Evolutionary conservation across 2,888 invertebrate species (phyloP).

Genomic region (Eucera pruinosa): DNA sequence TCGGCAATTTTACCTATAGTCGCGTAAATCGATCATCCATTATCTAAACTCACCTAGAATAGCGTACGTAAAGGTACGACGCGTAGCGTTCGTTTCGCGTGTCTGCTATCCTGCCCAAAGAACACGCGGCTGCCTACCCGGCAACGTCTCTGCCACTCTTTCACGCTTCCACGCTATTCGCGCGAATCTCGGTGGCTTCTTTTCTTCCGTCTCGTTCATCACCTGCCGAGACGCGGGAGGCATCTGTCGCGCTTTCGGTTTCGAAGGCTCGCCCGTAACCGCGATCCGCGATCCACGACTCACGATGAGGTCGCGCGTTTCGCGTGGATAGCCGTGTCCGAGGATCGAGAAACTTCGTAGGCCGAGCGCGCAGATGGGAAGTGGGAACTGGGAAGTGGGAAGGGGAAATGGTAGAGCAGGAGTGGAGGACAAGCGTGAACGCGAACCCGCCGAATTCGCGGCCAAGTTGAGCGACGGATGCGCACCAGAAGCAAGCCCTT

Average conservation of each 20-base stretch:
- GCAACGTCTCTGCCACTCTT: no score
- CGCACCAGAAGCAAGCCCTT: not conserved
- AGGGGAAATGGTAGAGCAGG: no score
- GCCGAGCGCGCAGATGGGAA: no score
- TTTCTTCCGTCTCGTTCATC: no score
- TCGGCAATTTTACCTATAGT: constrained; percentile 51
- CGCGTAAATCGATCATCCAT: constrained; percentile 38
- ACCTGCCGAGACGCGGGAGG: no score
- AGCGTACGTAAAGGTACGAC: not conserved
- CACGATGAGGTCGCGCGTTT: not conserved
- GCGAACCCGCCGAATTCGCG: not conserved
- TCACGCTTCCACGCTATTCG: not conserved
- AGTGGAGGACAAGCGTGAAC: not conserved
- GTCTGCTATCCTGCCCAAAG: not conserved
- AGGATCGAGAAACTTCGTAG: not conserved
- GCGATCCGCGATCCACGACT: not conserved
- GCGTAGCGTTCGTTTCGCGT: not conserved
- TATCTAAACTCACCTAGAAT: constrained; percentile 39
- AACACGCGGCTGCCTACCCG: no score
- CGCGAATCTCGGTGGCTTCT: no score
- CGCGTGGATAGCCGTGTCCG: no score
- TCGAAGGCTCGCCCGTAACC: not conserved
- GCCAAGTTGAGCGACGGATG: not conserved
- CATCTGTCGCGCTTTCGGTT: no score
- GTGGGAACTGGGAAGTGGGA: not conserved